phyloP scores from a whole-genome alignment of 2,113 vertebrate species.

The Acrocephalus kingi region DNA sequence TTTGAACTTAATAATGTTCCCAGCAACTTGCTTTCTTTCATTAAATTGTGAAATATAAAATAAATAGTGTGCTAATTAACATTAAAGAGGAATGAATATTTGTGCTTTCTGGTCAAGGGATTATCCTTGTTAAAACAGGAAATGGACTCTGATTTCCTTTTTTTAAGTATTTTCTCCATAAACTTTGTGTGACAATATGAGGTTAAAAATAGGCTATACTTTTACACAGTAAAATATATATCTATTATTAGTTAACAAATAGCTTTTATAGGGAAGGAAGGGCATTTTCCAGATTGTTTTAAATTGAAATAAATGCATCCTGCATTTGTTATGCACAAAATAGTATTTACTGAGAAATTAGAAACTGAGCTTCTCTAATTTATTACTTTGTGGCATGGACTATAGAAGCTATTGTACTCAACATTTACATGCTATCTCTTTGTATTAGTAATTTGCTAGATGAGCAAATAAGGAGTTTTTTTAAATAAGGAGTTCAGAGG shows the following conservation, averaged over 20 bases:
- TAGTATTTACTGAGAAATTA: not conserved
- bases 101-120: constrained; percentile 43
- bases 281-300: not conserved
- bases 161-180: constrained; percentile 30
- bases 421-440: not conserved
- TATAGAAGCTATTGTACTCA: not conserved
- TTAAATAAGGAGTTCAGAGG: not conserved
- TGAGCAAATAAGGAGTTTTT: not conserved
- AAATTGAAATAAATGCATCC: not conserved
- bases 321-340: not conserved
- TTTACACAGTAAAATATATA: not conserved
- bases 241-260: not conserved
- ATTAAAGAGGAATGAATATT: constrained; percentile 23
- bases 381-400: not conserved
- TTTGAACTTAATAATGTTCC: constrained; percentile 24
- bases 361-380: not conserved
- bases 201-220: constrained; percentile 45
- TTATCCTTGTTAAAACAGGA: constrained; percentile 62
- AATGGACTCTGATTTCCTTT: constrained; percentile 41
- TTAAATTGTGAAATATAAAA: constrained; percentile 8
- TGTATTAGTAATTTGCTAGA: not conserved
- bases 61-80: constrained; percentile 12
- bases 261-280: not conserved
- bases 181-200: not conserved
- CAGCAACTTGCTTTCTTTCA: constrained; percentile 12